Percentiles rank a stretch among this genome's conserved stretches.
phyloP scores from a whole-genome alignment of 1,140 invertebrate genomes.

The Drosophila serrata region DNA sequence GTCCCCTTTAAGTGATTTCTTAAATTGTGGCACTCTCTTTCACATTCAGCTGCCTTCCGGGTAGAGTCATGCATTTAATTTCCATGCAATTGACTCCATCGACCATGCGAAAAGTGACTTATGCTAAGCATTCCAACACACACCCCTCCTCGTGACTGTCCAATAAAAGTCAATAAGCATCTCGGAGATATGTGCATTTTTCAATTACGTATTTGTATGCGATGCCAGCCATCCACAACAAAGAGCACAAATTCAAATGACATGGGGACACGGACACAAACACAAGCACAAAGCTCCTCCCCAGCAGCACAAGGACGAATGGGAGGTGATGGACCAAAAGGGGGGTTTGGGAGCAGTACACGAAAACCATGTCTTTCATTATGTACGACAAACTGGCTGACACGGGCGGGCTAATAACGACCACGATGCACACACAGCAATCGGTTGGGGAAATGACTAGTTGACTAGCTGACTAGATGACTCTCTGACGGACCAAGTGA shows the following conservation, averaged over 20 bases:
- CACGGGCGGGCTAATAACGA: slow-evolving; percentile 79
- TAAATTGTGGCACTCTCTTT: slow-evolving; percentile 23
- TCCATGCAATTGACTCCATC: slow-evolving; percentile 50
- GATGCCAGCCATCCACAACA: slow-evolving; percentile 62
- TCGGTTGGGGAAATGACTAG: slow-evolving; percentile 19
- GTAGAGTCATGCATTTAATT: slow-evolving; percentile 44
- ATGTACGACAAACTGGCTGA: slow-evolving; percentile 80
- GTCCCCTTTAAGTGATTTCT: slow-evolving; percentile 6
- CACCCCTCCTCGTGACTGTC: slow-evolving; percentile 59
- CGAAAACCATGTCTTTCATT: slow-evolving; percentile 81
- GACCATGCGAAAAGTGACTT: slow-evolving; percentile 29
- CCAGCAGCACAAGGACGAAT: slow-evolving; percentile 31
- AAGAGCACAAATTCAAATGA: slow-evolving; percentile 79
- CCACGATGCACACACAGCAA: slow-evolving; percentile 35
- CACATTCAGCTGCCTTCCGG: slow-evolving; percentile 2
- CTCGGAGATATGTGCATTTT: slow-evolving; percentile 78
- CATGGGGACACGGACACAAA: slow-evolving; percentile 39
- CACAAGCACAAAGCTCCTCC: slow-evolving; percentile 7
- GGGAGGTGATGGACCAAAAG: no score
- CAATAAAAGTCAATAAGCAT: slow-evolving; percentile 81
- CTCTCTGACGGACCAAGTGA: background rate
- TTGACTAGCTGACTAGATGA: slow-evolving; percentile 10
- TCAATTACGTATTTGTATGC: slow-evolving; percentile 77
- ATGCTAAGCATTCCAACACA: slow-evolving; percentile 41
- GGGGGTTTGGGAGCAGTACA: slow-evolving; percentile 34